Conservation (phyloP, 2,797 vertebrate species). For the Morelia viridis region DNA sequence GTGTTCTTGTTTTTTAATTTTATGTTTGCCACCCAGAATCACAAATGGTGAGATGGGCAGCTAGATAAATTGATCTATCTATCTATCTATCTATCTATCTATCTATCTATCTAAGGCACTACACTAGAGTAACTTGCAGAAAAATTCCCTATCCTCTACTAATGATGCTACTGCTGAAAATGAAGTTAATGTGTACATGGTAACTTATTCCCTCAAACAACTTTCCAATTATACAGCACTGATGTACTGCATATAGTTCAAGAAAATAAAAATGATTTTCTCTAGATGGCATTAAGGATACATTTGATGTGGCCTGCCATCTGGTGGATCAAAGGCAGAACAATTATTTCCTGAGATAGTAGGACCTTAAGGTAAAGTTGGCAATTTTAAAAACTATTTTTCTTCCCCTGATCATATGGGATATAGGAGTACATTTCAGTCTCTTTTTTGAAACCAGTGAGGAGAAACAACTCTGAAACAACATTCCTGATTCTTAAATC, state of each 20-base stretch:
- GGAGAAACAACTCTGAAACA: not conserved
- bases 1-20: not conserved
- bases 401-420: too few relatives aligned
- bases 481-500: not conserved
- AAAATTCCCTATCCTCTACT: not conserved
- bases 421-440: not conserved
- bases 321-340: conserved; percentile 16
- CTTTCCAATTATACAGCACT: not conserved
- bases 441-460: not conserved
- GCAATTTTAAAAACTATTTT: not conserved
- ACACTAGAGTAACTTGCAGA: too few relatives aligned
- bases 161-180: not conserved
- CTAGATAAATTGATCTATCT: too few relatives aligned
- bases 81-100: too few relatives aligned
- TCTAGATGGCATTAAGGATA: not conserved
- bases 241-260: not conserved
- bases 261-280: conserved; percentile 1
- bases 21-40: not conserved
- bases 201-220: not conserved
- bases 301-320: conserved; percentile 4
- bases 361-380: not conserved
- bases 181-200: not conserved
- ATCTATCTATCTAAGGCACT: too few relatives aligned
- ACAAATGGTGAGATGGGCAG: too few relatives aligned
- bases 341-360: not conserved